Evolutionary conservation across 2,888 invertebrate genomes (phyloP).

Genomic region (Chrysodeixis includens): DNA sequence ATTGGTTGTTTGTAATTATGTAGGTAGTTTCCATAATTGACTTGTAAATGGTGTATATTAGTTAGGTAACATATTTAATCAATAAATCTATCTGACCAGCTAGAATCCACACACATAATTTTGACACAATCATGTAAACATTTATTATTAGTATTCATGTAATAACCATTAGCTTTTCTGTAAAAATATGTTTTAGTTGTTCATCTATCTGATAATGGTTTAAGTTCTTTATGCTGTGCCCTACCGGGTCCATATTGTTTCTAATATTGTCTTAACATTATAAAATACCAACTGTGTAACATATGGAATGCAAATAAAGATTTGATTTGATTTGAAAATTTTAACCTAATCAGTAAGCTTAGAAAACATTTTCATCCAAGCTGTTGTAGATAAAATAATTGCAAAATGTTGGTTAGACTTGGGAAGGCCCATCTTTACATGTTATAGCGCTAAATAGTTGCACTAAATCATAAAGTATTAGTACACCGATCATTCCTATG

Average conservation of each 20-base stretch:
- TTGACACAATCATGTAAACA: not conserved
- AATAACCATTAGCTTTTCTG: not conserved
- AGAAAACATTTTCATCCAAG: not conserved
- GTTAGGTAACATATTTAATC: not conserved
- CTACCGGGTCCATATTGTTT: too few species aligned
- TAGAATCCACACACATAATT: too few species aligned
- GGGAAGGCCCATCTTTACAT: not conserved
- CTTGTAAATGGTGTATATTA: too few species aligned
- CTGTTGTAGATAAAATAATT: not conserved
- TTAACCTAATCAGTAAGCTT: not conserved
- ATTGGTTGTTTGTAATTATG: not conserved
- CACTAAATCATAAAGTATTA: not conserved
- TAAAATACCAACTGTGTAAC: too few species aligned
- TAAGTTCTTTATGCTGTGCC: too few species aligned
- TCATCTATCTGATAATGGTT: too few species aligned
- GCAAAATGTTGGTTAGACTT: not conserved
- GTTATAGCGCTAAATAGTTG: not conserved
- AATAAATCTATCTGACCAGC: not conserved
- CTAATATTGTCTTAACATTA: too few species aligned
- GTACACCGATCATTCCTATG: not conserved
- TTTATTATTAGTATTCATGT: too few species aligned
- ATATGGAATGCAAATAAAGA: too few species aligned
- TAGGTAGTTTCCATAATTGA: not conserved
- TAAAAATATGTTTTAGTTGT: not conserved
- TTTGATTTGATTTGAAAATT: too few species aligned